phyloP scores from a whole-genome alignment of 2,888 invertebrate species.

The Stenichneumon culpator region DNA sequence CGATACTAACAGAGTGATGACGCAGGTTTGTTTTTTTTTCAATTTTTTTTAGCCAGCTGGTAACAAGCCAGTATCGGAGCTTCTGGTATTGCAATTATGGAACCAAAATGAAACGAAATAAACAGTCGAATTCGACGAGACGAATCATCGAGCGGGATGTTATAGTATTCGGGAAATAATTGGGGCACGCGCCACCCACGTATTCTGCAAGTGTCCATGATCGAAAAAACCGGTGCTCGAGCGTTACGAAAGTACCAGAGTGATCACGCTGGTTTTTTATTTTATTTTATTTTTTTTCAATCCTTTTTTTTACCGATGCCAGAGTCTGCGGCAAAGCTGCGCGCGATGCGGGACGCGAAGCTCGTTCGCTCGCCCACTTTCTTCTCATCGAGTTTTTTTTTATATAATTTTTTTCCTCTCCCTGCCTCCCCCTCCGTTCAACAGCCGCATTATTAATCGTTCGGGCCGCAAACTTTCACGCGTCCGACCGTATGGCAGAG shows the following conservation, averaged over 20 bases:
- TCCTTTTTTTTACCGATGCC: constrained; percentile 21
- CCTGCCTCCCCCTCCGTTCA: constrained; percentile 8
- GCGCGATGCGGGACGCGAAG: constrained; percentile 32
- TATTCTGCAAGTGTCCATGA: constrained; percentile 22
- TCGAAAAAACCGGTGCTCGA: constrained; percentile 46
- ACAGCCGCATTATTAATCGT: constrained; percentile 43
- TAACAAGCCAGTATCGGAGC: not conserved
- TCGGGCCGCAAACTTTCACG: constrained; percentile 48
- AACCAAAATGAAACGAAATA: not conserved
- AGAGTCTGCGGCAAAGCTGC: not conserved
- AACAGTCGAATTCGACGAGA: not conserved
- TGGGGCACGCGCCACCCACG: constrained; percentile 50
- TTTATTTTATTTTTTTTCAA: constrained; percentile 20
- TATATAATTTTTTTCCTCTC: constrained; percentile 34
- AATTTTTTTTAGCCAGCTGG: not conserved
- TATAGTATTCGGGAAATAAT: not conserved
- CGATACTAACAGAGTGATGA: constrained; percentile 41
- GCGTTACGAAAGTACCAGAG: constrained; percentile 55
- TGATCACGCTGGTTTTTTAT: constrained; percentile 16
- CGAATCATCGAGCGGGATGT: not conserved
- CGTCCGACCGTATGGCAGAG: not conserved
- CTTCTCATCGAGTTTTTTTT: constrained; percentile 41
- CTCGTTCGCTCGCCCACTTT: constrained; percentile 55
- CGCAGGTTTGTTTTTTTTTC: constrained; percentile 30
- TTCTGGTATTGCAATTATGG: constrained; percentile 53